These are phyloP conservation scores for Fopius arisanus DNA, from an alignment of 1,140 invertebrate genomes.

Conservation along the genomic window DNA sequence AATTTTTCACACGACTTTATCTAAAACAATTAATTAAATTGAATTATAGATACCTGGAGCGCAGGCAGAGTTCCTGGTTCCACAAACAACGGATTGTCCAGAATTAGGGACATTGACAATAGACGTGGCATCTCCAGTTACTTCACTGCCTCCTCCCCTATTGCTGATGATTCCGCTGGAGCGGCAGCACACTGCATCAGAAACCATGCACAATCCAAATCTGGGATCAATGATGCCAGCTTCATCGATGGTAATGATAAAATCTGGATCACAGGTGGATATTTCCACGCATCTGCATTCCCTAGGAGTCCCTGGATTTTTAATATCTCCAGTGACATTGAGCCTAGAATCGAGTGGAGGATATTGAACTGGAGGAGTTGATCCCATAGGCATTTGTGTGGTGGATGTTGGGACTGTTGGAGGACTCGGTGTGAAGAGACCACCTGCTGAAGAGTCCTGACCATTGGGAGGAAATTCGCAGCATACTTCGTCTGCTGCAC, in stretches of 20 bases:
- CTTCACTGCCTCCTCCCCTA: not conserved
- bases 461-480: constrained; percentile 35
- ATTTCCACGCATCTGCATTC: constrained; percentile 51
- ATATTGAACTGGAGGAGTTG: constrained; percentile 13
- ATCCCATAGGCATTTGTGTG: too few species aligned
- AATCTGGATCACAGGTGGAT: constrained; percentile 40
- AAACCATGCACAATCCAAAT: constrained; percentile 45
- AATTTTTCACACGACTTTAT: too few species aligned
- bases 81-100: constrained; percentile 17
- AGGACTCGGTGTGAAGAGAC: not conserved
- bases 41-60: not conserved
- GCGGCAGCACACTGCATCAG: constrained; percentile 53
- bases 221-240: constrained; percentile 50
- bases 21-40: not conserved
- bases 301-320: constrained; percentile 43
- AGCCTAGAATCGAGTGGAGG: constrained; percentile 18
- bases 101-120: constrained; percentile 14
- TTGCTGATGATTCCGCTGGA: constrained; percentile 15
- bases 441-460: constrained; percentile 1
- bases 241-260: constrained; percentile 41
- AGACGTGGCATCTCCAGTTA: not conserved
- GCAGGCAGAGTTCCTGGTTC: constrained; percentile 17
- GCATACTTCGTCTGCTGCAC: constrained; percentile 36
- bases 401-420: not conserved
- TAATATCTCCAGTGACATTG: constrained; percentile 25